Evolutionary conservation across 2,888 invertebrate genomes (phyloP).

Genomic region (Pollenia amentaria): DNA sequence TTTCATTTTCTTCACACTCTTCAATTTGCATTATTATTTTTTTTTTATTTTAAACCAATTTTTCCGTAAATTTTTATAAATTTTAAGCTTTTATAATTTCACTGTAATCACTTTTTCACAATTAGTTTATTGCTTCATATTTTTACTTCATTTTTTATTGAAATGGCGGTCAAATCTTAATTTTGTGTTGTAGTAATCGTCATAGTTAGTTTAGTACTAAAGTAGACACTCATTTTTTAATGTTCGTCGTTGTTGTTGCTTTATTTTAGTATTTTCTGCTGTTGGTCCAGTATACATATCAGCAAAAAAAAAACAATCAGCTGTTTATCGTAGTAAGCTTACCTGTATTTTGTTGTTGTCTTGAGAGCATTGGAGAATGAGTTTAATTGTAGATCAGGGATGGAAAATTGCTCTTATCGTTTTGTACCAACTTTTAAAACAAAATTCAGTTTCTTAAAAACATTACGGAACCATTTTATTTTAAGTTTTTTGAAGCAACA

Average conservation of each 20-base stretch:
- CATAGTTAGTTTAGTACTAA: constrained; percentile 31
- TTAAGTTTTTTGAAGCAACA: too few species aligned
- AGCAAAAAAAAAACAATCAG: constrained; percentile 29
- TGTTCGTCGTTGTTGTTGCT: constrained; percentile 25
- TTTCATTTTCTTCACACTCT: constrained; percentile 5
- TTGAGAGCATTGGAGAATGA: constrained; percentile 13
- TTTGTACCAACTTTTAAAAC: background rate
- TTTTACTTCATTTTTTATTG: constrained; percentile 22
- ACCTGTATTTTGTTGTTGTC: constrained; percentile 56
- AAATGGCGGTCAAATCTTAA: background rate
- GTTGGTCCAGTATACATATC: constrained; percentile 35
- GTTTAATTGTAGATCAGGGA: background rate
- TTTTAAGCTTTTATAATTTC: constrained; percentile 1
- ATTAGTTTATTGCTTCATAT: constrained; percentile 19
- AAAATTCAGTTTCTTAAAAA: too few species aligned
- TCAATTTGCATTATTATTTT: background rate
- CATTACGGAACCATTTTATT: too few species aligned
- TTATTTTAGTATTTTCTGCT: constrained; percentile 21
- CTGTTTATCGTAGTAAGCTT: constrained; percentile 46
- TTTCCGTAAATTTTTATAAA: background rate
- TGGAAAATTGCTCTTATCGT: background rate
- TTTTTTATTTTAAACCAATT: background rate
- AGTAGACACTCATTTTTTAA: background rate
- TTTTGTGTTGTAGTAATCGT: background rate
- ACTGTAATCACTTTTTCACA: constrained; percentile 20